Percentiles rank a stretch among this genome's conserved stretches.
These are phyloP conservation scores for Xenus cinereus DNA, from an alignment of 2,113 vertebrate species.

Conservation along the genomic window DNA sequence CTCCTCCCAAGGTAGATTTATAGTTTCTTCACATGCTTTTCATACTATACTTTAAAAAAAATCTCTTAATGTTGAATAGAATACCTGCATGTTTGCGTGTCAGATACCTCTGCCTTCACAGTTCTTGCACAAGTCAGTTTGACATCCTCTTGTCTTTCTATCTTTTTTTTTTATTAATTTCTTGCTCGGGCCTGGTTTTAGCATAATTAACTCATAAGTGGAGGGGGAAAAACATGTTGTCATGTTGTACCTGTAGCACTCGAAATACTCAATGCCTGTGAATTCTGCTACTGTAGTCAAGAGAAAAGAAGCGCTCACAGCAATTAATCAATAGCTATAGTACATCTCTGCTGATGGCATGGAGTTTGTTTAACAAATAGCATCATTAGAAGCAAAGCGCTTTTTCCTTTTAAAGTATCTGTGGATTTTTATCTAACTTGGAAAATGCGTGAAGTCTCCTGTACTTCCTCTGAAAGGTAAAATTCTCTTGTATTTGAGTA, in stretches of 20 bases:
- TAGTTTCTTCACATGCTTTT: constrained; percentile 17
- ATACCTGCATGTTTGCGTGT: not conserved
- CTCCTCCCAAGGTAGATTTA: constrained; percentile 7
- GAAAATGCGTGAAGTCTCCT: not conserved
- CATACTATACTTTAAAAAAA: not conserved
- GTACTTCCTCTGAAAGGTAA: not conserved
- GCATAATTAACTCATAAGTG: not conserved
- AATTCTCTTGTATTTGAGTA: not conserved
- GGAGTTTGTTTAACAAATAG: not conserved
- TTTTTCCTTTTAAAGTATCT: not conserved
- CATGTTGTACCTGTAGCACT: not conserved
- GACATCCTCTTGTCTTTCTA: not conserved
- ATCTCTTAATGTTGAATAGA: not conserved
- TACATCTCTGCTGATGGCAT: not conserved
- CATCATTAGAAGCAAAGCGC: not conserved
- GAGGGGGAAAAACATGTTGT: not conserved
- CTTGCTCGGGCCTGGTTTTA: constrained; percentile 1
- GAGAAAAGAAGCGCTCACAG: not conserved
- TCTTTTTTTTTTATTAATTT: not conserved
- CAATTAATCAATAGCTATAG: not conserved
- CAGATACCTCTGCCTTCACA: not conserved
- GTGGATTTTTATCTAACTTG: not conserved
- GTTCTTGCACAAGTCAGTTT: not conserved
- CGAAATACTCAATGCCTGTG: not conserved
- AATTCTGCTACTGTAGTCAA: not conserved